Evolutionary conservation across 1,140 invertebrate species (phyloP), one percentile per base, ranked within the genome.

Genomic region (Artemia franciscana): DNA sequence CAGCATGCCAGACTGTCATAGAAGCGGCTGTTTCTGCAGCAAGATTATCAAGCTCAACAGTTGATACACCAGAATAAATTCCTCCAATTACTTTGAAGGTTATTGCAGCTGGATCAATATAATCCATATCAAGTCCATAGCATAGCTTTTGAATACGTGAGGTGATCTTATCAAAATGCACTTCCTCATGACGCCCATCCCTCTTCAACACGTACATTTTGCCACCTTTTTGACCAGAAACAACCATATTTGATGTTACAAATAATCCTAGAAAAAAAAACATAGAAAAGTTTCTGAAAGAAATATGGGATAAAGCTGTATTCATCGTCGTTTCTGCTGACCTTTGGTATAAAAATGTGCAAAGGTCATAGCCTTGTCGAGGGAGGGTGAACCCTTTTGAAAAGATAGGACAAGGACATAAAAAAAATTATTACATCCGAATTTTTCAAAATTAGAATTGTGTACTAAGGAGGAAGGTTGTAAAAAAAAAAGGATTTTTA

Each of bases 81-180:
- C 93, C 93, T 76, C 78, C 87, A 57, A 98, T 91, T 0, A 98
- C 88, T 76, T 87, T 86, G 24, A 87, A 71, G 2, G 88, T 90
- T 62, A 91, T 89, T 27, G 82, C 77, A 5, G 85, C 91, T 24
- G 94, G 91, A 74, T 97, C 91, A 51, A 98, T 84, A 78, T 87
- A 96, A 62, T 97, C 90, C 81, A 86, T 87, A 72, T 97, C 90
- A 3, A 98, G 77, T 27, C 88, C 89, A 78, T 96, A 96, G 70
- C 94, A 96, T 59, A 97, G 77, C 71, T 97, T 97, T 69, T 86
- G 81, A 28, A 98, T 91, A 67, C 94, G 78, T 0, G 88, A 91
- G 2, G 93, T 97, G 62, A 98, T 98, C 80, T 98, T 98, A 73
- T 98, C 93, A 74, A 96, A 90, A 74, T 93, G 87, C 3, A 98